A percentile compares a stretch with the other conserved stretches of the same genome.
These are phyloP conservation scores for Chondrilla cf. caribensis DNA, from an alignment of 37 sponge, comb jelly and placozoan species.

Conservation along the genomic window DNA sequence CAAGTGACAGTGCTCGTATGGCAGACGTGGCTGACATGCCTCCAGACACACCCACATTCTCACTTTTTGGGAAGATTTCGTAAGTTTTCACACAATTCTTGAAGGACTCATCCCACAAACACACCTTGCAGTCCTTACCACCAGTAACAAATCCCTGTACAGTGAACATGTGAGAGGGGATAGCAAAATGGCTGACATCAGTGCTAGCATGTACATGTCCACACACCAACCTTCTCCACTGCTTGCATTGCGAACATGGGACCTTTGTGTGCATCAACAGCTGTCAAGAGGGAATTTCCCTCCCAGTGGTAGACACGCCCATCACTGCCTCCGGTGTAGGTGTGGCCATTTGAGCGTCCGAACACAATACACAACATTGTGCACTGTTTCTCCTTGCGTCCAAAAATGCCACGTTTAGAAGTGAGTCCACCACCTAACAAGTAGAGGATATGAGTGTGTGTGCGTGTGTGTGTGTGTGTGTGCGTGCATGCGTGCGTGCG, in stretches of 20 bases:
- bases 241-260: slow-evolving; percentile 73
- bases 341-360: slow-evolving; percentile 31
- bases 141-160: slow-evolving; percentile 88
- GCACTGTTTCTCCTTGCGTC: slow-evolving; percentile 58
- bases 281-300: slow-evolving; percentile 30
- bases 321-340: slow-evolving; percentile 73
- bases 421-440: slow-evolving; percentile 82
- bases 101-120: slow-evolving; percentile 87
- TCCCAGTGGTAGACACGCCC: slow-evolving; percentile 86
- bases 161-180: neutral
- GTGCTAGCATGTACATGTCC: no score
- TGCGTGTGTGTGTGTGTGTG: no score
- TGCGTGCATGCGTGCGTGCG: no score
- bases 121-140: slow-evolving; percentile 90
- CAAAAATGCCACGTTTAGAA: slow-evolving; percentile 90
- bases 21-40: slow-evolving; percentile 70
- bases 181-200: no score
- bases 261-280: slow-evolving; percentile 77
- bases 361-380: slow-evolving; percentile 90
- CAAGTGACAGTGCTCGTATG: slow-evolving; percentile 74
- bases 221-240: slow-evolving; percentile 71
- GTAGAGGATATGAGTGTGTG: slow-evolving; percentile 4
- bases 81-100: slow-evolving; percentile 64
- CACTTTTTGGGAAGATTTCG: slow-evolving; percentile 44
- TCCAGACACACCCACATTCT: slow-evolving; percentile 25